Percentiles rank a stretch among this genome's conserved stretches.
Evolutionary conservation across 1,140 invertebrate genomes (phyloP).

Genomic region (Drepana arcuata): DNA sequence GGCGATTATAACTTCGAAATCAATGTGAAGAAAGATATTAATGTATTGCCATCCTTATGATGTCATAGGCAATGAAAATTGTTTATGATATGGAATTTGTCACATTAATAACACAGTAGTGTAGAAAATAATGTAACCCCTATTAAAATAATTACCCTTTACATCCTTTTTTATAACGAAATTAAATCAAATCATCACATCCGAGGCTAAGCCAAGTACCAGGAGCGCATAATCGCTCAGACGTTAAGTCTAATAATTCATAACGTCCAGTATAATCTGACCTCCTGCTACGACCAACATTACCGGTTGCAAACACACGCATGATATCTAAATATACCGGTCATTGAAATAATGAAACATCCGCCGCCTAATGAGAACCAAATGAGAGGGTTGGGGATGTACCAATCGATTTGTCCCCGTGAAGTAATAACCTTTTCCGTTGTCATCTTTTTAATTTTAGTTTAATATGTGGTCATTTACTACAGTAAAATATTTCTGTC

Average conservation of each 20-base stretch:
- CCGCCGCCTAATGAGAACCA: conserved; percentile 53
- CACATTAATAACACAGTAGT: too few relatives aligned
- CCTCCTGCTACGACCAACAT: conserved; percentile 9
- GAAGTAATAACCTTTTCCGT: conserved; percentile 50
- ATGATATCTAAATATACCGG: conserved; percentile 25
- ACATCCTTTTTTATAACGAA: conserved; percentile 6
- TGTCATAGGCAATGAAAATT: too few relatives aligned
- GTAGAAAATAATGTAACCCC: too few relatives aligned
- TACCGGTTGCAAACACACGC: conserved; percentile 22
- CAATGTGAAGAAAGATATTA: too few relatives aligned
- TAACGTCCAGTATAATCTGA: conserved; percentile 25
- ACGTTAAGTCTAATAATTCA: conserved; percentile 24
- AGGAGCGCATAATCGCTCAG: conserved; percentile 19
- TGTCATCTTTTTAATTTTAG: too few relatives aligned
- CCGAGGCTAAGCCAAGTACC: conserved; percentile 17
- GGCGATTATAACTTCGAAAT: too few relatives aligned
- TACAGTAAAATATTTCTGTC: too few relatives aligned
- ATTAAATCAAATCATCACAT: conserved; percentile 25
- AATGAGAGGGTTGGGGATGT: conserved; percentile 42
- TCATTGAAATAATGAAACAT: conserved; percentile 49
- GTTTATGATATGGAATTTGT: too few relatives aligned
- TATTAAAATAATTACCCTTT: conserved; percentile 7
- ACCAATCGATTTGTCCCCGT: conserved; percentile 54
- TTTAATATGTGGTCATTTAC: too few relatives aligned
- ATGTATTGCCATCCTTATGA: too few relatives aligned